Percentiles rank a stretch among this genome's conserved stretches.
These are phyloP conservation scores for Hirundichthys speculiger DNA, from an alignment of 2,113 vertebrate species.

Conservation along the genomic window DNA sequence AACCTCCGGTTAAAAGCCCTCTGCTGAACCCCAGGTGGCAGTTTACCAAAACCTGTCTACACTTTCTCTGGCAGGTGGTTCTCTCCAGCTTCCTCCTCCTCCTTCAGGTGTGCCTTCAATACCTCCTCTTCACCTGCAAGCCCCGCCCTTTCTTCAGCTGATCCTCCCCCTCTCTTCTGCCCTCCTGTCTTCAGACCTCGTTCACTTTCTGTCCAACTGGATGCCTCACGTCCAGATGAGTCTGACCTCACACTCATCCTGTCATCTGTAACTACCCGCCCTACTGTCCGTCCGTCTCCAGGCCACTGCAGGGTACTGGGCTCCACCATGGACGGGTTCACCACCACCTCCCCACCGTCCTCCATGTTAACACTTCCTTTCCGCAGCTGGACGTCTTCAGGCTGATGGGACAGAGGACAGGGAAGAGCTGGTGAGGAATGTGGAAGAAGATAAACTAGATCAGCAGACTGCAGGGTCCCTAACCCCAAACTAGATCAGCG, in stretches of 20 bases:
- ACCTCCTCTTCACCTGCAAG: not conserved
- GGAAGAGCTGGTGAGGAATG: no score
- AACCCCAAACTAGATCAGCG: no score
- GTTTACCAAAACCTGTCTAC: no score
- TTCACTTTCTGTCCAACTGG: slow-evolving; percentile 75
- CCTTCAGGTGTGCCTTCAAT: not conserved
- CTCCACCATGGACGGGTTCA: slow-evolving; percentile 19
- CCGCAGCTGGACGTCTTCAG: not conserved
- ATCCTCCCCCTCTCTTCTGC: not conserved
- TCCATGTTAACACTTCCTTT: slow-evolving; percentile 4
- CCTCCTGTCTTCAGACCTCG: slow-evolving; percentile 42
- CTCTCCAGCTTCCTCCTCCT: slow-evolving; percentile 18
- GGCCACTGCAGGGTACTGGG: slow-evolving; percentile 55
- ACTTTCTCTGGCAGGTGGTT: slow-evolving; percentile 77
- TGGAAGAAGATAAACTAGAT: no score
- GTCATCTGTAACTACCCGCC: slow-evolving; percentile 38
- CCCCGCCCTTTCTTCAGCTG: not conserved
- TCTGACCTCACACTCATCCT: slow-evolving; percentile 57
- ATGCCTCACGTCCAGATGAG: slow-evolving; percentile 32
- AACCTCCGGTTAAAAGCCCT: no score
- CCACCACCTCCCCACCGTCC: not conserved
- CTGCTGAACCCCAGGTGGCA: no score
- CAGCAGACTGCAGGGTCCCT: no score
- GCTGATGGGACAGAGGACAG: no score
- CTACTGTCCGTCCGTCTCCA: slow-evolving; percentile 11